These are phyloP conservation scores for Pteronura brasiliensis DNA, from an alignment of 2,113 vertebrate genomes.

Conservation along the genomic window DNA sequence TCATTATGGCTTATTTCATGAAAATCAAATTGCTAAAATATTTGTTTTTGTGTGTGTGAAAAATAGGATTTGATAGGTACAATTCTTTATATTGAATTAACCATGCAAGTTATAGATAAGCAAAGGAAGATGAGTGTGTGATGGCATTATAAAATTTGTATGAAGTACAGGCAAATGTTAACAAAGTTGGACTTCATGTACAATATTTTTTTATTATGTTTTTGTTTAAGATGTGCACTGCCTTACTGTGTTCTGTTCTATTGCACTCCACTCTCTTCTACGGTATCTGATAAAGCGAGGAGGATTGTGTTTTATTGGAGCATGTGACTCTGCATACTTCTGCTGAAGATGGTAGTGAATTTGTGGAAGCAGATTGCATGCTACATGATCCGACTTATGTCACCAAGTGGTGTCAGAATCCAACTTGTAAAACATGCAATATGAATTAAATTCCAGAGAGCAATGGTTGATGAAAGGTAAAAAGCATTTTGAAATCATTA, in stretches of 20 bases:
- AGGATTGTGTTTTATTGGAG: neutral
- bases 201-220: neutral
- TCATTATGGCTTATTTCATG: neutral
- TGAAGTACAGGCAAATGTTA: neutral
- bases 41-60: neutral
- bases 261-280: neutral
- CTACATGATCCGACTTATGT: slow-evolving; percentile 8
- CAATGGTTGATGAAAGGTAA: slow-evolving; percentile 1
- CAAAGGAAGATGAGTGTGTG: neutral
- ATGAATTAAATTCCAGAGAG: slow-evolving; percentile 5
- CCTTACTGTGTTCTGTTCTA: neutral
- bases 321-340: neutral
- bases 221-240: neutral
- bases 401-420: slow-evolving; percentile 31
- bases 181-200: neutral
- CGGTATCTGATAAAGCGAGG: neutral
- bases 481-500: slow-evolving; percentile 40
- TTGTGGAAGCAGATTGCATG: slow-evolving; percentile 37
- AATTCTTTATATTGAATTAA: neutral
- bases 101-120: neutral
- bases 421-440: neutral
- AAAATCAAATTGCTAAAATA: neutral
- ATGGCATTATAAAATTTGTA: neutral
- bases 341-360: neutral
- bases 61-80: neutral